phyloP scores from a whole-genome alignment of 2,797 vertebrate species.

The Propithecus deckenii region DNA sequence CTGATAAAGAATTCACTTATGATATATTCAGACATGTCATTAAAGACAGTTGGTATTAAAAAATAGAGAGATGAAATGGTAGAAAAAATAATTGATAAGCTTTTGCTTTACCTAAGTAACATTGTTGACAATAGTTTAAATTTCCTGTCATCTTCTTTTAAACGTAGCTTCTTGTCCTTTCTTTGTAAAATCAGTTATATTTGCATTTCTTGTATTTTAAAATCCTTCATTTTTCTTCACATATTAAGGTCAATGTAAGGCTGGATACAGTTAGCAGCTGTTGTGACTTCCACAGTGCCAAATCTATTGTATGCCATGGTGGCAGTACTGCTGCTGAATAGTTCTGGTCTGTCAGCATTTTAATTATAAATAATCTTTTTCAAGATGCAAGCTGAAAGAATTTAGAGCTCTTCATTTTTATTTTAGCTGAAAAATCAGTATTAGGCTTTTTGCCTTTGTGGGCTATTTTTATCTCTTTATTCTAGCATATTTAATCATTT shows the following conservation, averaged over 20 bases:
- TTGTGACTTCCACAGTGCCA: not conserved
- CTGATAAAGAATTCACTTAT: constrained; percentile 83
- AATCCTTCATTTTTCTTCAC: constrained; percentile 34
- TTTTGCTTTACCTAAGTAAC: constrained; percentile 38
- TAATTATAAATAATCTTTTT: not conserved
- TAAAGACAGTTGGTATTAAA: constrained; percentile 60
- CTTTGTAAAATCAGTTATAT: constrained; percentile 11
- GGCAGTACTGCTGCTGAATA: not conserved
- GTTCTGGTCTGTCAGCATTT: not conserved
- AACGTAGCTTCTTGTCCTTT: constrained; percentile 31
- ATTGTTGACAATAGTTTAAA: not conserved
- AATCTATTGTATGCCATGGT: not conserved
- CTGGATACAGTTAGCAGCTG: not conserved
- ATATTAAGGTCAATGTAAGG: not conserved
- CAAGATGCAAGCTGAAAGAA: not conserved
- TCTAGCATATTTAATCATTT: constrained; percentile 10
- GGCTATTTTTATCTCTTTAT: constrained; percentile 28
- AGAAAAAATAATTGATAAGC: constrained; percentile 48
- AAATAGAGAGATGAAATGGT: constrained; percentile 12
- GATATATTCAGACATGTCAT: constrained; percentile 77
- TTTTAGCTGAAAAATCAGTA: constrained; percentile 11
- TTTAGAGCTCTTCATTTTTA: not conserved
- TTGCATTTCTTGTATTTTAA: constrained; percentile 10
- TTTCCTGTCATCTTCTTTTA: constrained; percentile 64
- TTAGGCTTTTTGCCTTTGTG: constrained; percentile 29